Percentiles rank a stretch among this genome's conserved stretches.
These are phyloP conservation scores for Sinella curviseta DNA, from an alignment of 1,140 invertebrate genomes.

Conservation along the genomic window DNA sequence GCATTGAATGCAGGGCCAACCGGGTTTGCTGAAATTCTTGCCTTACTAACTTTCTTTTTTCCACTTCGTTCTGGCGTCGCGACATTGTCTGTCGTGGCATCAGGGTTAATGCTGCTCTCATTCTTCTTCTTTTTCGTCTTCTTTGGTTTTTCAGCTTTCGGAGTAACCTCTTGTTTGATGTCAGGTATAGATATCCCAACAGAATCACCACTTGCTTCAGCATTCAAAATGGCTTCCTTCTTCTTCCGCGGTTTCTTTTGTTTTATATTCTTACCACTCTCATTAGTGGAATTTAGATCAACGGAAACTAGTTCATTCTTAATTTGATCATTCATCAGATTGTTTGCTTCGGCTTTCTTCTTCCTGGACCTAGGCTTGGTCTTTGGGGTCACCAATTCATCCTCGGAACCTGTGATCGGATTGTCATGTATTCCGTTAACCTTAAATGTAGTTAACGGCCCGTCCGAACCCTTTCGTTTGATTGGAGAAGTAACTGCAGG, in stretches of 20 bases:
- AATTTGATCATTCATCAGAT: not conserved
- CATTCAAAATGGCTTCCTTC: not conserved
- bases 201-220: not conserved
- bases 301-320: not conserved
- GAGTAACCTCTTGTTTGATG: no score
- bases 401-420: not conserved
- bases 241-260: not conserved
- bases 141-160: not conserved
- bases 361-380: not conserved
- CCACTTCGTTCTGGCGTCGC: not conserved
- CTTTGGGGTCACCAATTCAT: not conserved
- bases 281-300: no score
- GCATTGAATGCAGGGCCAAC: not conserved
- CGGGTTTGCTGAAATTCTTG: not conserved
- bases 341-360: not conserved
- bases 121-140: conserved; percentile 7
- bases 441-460: not conserved
- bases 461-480: not conserved
- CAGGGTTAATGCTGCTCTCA: no score
- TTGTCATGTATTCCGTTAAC: not conserved
- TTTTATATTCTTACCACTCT: not conserved
- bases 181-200: no score
- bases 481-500: not conserved
- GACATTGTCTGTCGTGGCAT: no score
- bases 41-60: not conserved